Conservation (phyloP, 2,888 invertebrate genomes). For the Phyto melanocephala region DNA sequence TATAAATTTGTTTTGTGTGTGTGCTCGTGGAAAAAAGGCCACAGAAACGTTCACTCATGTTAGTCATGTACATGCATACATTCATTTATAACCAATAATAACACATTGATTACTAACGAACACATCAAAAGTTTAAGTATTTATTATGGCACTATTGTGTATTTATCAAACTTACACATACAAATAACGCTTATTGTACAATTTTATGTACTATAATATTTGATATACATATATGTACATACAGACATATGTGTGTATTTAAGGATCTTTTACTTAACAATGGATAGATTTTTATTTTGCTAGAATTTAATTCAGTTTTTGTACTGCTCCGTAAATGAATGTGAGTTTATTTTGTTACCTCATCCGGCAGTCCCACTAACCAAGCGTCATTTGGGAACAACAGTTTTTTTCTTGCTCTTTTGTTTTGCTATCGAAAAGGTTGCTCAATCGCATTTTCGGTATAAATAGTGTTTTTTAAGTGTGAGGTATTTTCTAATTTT, state of each 20-base stretch:
- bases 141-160: conserved; percentile 54
- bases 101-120: conserved; percentile 62
- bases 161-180: neutral
- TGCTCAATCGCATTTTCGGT: conserved; percentile 27
- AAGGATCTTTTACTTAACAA: conserved; percentile 48
- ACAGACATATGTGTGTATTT: conserved; percentile 24
- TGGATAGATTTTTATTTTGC: conserved; percentile 50
- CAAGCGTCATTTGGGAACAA: conserved; percentile 43
- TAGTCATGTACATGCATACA: too few species aligned
- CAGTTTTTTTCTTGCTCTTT: conserved; percentile 4
- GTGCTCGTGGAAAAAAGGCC: conserved; percentile 53
- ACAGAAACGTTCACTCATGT: conserved; percentile 50
- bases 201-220: neutral
- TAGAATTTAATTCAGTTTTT: conserved; percentile 2
- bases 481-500: conserved; percentile 50
- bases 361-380: conserved; percentile 52
- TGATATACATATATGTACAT: neutral
- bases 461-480: neutral
- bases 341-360: conserved; percentile 37
- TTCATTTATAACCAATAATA: conserved; percentile 55
- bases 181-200: too few species aligned
- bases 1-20: conserved; percentile 12
- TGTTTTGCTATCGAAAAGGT: conserved; percentile 13
- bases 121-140: conserved; percentile 42
- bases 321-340: too few species aligned